A percentile compares a stretch with the other conserved stretches of the same genome.
These are phyloP conservation scores for Actenoides hombroni DNA, from an alignment of 2,113 vertebrate genomes.

Conservation along the genomic window DNA sequence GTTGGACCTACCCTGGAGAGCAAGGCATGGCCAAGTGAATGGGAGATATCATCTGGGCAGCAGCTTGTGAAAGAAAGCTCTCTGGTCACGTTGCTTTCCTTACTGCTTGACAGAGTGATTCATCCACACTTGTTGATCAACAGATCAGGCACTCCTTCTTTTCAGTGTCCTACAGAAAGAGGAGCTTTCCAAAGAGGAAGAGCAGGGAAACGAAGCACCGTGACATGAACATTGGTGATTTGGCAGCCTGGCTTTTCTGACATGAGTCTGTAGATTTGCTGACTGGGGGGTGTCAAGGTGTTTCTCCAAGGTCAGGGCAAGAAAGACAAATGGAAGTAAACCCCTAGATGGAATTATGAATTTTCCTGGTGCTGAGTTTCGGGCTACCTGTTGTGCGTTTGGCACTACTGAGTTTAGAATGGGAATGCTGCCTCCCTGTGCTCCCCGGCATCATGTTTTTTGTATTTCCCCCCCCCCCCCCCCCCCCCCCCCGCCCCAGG, in stretches of 20 bases:
- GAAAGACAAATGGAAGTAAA: not conserved
- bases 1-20: not conserved
- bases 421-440: not conserved
- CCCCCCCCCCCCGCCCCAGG: not conserved
- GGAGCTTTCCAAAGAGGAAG: not conserved
- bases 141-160: not conserved
- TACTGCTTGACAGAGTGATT: not conserved
- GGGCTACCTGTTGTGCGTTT: not conserved
- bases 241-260: not conserved
- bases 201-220: not conserved
- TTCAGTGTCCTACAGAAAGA: not conserved
- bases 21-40: not conserved
- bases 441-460: not conserved
- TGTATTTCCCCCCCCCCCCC: not conserved
- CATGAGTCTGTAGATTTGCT: not conserved
- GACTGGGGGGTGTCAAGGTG: not conserved
- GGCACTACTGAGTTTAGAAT: not conserved
- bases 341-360: not conserved
- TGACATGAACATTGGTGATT: not conserved
- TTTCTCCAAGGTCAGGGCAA: not conserved
- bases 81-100: not conserved
- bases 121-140: not conserved
- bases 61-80: not conserved
- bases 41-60: not conserved
- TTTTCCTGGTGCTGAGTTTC: not conserved